Evolutionary conservation across 2,888 invertebrate genomes (phyloP).

Genomic region (Myathropa florea): DNA sequence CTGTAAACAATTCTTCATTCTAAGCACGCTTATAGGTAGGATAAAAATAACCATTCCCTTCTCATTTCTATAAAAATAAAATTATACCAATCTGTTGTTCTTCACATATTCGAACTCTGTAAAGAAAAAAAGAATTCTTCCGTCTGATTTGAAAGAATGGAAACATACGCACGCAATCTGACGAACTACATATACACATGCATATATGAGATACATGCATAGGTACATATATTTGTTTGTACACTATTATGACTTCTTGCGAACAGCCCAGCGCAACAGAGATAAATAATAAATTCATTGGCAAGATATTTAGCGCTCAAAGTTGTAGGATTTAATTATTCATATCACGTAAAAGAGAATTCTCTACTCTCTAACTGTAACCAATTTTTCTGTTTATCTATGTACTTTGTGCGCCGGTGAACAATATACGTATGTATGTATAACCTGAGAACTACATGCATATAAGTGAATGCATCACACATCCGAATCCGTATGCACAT

Average conservation of each 20-base stretch:
- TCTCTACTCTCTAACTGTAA: constrained; percentile 53
- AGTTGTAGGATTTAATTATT: constrained; percentile 49
- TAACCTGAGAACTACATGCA: neutral
- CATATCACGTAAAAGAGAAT: constrained; percentile 48
- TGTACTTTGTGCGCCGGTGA: constrained; percentile 26
- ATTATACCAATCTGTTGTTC: constrained; percentile 3
- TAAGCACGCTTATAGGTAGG: neutral
- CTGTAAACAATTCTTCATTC: neutral
- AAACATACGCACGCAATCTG: constrained; percentile 7
- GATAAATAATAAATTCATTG: constrained; percentile 47
- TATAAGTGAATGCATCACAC: neutral
- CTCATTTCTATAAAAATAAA: neutral
- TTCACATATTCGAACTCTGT: constrained; percentile 20
- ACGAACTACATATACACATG: constrained; percentile 1
- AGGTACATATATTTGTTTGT: neutral
- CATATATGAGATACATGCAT: neutral
- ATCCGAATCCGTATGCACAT: neutral
- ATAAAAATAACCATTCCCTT: constrained; percentile 9
- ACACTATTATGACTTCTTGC: neutral
- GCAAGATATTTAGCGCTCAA: neutral
- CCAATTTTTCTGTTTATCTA: constrained; percentile 35
- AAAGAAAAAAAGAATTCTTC: constrained; percentile 1
- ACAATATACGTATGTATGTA: constrained; percentile 26
- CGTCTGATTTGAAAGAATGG: constrained; percentile 26
- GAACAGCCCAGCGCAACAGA: neutral